Evolutionary conservation across 2,797 vertebrate genomes (phyloP).

Genomic region (Liasis olivaceus): DNA sequence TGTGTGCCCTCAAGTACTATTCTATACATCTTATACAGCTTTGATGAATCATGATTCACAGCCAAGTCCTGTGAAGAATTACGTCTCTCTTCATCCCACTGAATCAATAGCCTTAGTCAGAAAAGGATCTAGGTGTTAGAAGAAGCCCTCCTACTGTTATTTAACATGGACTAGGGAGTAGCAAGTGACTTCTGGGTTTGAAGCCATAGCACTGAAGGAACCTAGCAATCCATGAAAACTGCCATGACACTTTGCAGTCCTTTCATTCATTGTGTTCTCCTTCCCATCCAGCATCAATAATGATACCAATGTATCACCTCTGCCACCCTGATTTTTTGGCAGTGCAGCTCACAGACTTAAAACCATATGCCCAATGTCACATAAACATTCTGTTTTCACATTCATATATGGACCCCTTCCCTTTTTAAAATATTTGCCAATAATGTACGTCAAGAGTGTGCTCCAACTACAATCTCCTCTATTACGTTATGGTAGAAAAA

Average conservation of each 20-base stretch:
- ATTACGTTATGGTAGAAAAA: background rate
- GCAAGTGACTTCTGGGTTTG: background rate
- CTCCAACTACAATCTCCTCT: background rate
- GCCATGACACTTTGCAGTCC: background rate
- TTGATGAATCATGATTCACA: slow-evolving; percentile 44
- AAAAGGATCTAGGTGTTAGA: background rate
- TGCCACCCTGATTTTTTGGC: background rate
- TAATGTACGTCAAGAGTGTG: background rate
- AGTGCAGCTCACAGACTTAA: background rate
- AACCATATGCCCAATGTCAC: background rate
- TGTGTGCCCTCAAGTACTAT: slow-evolving; percentile 51
- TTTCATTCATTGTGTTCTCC: background rate
- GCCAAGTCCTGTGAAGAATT: background rate
- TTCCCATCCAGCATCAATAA: background rate
- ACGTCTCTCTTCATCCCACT: no score
- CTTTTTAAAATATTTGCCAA: background rate
- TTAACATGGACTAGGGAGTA: background rate
- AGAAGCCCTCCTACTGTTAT: background rate
- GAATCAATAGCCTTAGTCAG: background rate
- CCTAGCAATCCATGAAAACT: background rate
- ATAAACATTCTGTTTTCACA: background rate
- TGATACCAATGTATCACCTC: background rate
- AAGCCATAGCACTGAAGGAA: background rate
- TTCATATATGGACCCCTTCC: background rate
- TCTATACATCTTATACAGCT: slow-evolving; percentile 60